phyloP scores from a whole-genome alignment of 1,140 invertebrate genomes.

The Dreissena rostriformis region DNA sequence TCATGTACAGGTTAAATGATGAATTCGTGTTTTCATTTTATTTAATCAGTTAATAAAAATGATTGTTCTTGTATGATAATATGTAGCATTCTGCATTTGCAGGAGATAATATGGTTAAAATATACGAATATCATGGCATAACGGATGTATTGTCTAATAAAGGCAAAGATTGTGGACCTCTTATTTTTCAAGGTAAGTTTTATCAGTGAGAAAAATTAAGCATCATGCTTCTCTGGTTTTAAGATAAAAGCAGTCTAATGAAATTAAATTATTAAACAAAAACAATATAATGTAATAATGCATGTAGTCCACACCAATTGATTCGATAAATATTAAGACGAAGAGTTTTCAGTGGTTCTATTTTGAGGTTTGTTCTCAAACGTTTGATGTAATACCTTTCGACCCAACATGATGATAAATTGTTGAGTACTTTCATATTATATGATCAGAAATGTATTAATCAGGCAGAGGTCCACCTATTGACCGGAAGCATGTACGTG shows the following conservation, averaged over 20 bases:
- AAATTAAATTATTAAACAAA: no score
- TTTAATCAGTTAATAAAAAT: neutral
- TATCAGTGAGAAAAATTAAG: no score
- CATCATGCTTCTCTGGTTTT: no score
- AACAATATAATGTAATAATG: no score
- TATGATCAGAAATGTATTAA: no score
- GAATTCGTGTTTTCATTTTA: constrained; percentile 3
- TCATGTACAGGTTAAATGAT: neutral
- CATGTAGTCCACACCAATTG: neutral
- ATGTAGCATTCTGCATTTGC: neutral
- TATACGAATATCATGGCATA: constrained; percentile 61
- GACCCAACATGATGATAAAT: neutral
- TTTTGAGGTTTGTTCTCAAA: neutral
- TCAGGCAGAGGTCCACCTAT: constrained; percentile 90
- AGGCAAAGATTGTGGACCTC: constrained; percentile 14
- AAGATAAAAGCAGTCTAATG: no score
- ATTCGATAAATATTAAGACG: neutral
- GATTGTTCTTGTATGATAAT: neutral
- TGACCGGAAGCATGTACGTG: constrained; percentile 91
- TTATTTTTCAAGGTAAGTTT: constrained; percentile 56
- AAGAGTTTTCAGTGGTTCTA: neutral
- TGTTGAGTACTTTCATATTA: no score
- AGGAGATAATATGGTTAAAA: constrained; percentile 63
- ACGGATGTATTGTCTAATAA: constrained; percentile 47
- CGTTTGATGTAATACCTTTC: neutral